Evolutionary conservation across 2,113 vertebrate species (phyloP).

Genomic region (Siphamia tubifer): DNA sequence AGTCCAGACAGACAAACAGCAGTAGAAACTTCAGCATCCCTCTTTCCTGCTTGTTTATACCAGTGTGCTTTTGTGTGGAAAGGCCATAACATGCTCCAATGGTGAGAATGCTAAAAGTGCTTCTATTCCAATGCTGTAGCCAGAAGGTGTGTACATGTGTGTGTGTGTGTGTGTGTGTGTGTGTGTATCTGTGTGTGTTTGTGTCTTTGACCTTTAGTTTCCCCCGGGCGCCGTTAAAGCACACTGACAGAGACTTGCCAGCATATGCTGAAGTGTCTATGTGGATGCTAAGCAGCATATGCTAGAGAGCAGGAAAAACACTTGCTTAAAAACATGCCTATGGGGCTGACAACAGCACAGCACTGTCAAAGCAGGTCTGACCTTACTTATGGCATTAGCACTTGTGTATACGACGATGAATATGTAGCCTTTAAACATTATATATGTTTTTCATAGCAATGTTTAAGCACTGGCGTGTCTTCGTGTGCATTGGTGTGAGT

Average conservation of each 20-base stretch:
- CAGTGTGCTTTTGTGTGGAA: constrained; percentile 62
- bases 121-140: constrained; percentile 60
- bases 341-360: constrained; percentile 49
- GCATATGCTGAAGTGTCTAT: constrained; percentile 75
- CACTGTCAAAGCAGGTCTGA: constrained; percentile 66
- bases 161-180: constrained; percentile 39
- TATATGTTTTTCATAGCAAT: background rate
- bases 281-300: constrained; percentile 75
- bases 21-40: constrained; percentile 49
- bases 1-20: background rate
- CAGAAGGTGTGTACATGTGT: constrained; percentile 38
- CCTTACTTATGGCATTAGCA: constrained; percentile 63
- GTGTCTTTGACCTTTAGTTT: constrained; percentile 71
- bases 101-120: constrained; percentile 73
- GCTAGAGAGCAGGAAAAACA: constrained; percentile 57
- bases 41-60: constrained; percentile 69
- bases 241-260: constrained; percentile 70
- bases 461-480: background rate
- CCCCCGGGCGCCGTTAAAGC: constrained; percentile 70
- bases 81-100: constrained; percentile 71
- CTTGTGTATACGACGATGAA: background rate
- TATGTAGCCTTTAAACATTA: background rate
- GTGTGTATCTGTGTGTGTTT: constrained; percentile 40
- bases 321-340: constrained; percentile 68
- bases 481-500: constrained; percentile 1